Conservation (phyloP, 2,113 vertebrate species). For the Eulemur rufifrons region DNA sequence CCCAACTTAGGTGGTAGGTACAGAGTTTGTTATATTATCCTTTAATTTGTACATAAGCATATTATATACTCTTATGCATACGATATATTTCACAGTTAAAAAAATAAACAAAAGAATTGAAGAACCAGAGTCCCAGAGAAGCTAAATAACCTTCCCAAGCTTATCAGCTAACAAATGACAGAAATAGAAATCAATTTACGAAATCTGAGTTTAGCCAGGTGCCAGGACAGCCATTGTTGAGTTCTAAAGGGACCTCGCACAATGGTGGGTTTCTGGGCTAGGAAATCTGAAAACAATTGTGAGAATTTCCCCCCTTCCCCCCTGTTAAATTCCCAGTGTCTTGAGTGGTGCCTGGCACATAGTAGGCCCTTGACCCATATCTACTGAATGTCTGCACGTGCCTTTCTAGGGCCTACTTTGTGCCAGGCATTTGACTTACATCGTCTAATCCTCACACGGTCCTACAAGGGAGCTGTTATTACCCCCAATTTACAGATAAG, state of each 20-base stretch:
- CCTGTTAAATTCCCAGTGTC: background rate
- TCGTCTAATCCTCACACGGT: background rate
- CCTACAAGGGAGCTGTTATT: background rate
- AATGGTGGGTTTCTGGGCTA: background rate
- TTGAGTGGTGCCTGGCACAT: background rate
- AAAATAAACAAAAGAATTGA: background rate
- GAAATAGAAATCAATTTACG: background rate
- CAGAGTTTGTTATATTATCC: background rate
- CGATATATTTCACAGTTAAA: background rate
- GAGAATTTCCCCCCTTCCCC: background rate
- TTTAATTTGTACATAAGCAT: background rate
- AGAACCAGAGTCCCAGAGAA: background rate
- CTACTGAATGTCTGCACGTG: background rate
- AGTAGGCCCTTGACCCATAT: background rate
- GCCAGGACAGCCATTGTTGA: background rate
- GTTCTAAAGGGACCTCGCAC: background rate
- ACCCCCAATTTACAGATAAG: slow-evolving; percentile 21
- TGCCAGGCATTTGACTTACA: background rate
- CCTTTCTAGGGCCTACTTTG: background rate
- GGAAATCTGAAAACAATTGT: background rate
- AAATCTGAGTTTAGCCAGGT: background rate
- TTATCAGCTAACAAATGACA: background rate
- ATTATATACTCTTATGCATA: background rate
- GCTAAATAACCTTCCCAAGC: background rate
- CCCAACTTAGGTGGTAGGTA: background rate